These are phyloP conservation scores for Entomobrya proxima DNA, from an alignment of 2,888 invertebrate species.

Conservation along the genomic window DNA sequence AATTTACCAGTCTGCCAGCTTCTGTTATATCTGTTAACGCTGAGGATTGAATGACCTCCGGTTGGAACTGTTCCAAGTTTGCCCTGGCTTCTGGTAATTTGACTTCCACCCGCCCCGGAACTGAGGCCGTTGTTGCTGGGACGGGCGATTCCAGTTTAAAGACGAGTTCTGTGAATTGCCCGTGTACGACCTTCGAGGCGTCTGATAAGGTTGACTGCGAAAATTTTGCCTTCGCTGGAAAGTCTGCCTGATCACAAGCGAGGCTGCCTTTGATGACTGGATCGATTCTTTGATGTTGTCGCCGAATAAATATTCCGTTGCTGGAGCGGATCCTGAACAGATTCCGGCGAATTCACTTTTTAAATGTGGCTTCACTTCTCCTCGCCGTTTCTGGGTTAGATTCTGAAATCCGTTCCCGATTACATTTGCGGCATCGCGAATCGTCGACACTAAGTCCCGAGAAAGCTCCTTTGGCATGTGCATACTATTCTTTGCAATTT, in stretches of 20 bases:
- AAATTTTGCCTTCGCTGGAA: not conserved
- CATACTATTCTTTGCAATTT: no score
- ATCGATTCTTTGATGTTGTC: not conserved
- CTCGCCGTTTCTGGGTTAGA: no score
- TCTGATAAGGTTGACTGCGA: not conserved
- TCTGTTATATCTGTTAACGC: not conserved
- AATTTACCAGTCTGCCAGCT: slow-evolving; percentile 18
- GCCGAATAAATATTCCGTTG: not conserved
- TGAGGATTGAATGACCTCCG: not conserved
- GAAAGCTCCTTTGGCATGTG: no score
- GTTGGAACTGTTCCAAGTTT: not conserved
- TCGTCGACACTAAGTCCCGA: no score
- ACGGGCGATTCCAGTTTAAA: not conserved
- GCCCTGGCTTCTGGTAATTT: not conserved
- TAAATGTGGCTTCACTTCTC: no score
- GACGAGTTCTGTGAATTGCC: not conserved
- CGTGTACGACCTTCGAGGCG: not conserved
- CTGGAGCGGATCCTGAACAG: no score
- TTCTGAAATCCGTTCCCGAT: no score
- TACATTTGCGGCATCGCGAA: no score
- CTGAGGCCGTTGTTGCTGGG: no score
- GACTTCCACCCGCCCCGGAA: no score
- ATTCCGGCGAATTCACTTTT: no score
- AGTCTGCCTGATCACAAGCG: not conserved
- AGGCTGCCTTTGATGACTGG: not conserved